These are phyloP conservation scores for Brachionus rotundiformis DNA, from an alignment of 1,140 invertebrate genomes.

Conservation along the genomic window DNA sequence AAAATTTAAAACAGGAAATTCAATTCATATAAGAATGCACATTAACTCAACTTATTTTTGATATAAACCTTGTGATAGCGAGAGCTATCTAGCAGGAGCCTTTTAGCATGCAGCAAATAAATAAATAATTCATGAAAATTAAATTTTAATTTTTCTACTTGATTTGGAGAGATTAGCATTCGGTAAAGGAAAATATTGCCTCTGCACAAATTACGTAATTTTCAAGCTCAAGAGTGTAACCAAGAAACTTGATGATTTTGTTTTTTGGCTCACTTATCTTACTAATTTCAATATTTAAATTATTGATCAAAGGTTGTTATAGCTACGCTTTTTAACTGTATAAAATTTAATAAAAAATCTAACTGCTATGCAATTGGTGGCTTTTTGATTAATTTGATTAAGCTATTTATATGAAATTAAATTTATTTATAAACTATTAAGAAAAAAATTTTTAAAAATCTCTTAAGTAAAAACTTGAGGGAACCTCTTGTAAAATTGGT, in stretches of 20 bases:
- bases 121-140: conserved; percentile 17
- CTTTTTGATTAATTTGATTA: too few species aligned
- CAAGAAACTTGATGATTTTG: conserved; percentile 1
- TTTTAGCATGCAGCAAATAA: neutral
- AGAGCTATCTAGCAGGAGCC: neutral
- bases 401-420: too few species aligned
- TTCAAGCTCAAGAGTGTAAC: neutral
- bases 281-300: conserved; percentile 4
- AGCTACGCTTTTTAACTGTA: neutral
- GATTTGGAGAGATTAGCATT: neutral
- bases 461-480: too few species aligned
- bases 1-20: neutral
- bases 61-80: neutral
- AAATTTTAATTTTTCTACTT: neutral
- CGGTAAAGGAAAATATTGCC: neutral
- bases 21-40: neutral
- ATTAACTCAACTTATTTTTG: neutral
- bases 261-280: neutral
- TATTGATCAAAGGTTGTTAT: neutral
- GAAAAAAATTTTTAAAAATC: too few species aligned
- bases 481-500: too few species aligned
- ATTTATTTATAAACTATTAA: too few species aligned
- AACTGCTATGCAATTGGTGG: too few species aligned
- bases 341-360: neutral
- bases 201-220: conserved; percentile 2